These are phyloP conservation scores for Melangyna quadrimaculata DNA, from an alignment of 2,888 invertebrate genomes.

Conservation along the genomic window DNA sequence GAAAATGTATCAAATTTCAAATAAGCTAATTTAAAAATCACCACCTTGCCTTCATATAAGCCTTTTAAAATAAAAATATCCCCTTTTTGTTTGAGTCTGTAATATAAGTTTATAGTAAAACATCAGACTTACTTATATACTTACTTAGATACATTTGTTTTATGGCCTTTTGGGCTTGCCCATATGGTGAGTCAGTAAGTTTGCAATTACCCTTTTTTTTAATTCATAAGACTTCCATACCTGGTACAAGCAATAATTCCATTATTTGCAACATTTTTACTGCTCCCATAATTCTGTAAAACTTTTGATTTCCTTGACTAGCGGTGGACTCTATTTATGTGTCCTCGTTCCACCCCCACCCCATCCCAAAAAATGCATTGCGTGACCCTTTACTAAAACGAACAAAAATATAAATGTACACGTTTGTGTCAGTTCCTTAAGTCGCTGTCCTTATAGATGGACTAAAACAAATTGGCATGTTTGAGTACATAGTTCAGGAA, in stretches of 20 bases:
- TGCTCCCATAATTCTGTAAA: not conserved
- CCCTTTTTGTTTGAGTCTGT: not conserved
- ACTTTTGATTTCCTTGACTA: not conserved
- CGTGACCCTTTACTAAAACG: not conserved
- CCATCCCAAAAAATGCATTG: not conserved
- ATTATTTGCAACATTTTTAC: not conserved
- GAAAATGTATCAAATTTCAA: not conserved
- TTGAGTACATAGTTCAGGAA: not conserved
- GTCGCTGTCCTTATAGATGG: not conserved
- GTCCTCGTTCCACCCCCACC: not conserved
- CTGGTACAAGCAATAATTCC: not conserved
- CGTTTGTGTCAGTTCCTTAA: not conserved
- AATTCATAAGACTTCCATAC: not conserved
- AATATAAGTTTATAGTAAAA: too few relatives aligned
- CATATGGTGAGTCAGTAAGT: not conserved
- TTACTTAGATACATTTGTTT: not conserved
- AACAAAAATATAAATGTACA: not conserved
- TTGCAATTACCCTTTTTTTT: not conserved
- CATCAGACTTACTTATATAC: not conserved
- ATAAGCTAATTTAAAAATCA: not conserved
- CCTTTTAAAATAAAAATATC: not conserved
- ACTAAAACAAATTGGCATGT: slow-evolving; percentile 11
- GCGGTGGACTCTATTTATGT: not conserved
- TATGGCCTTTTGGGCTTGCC: not conserved
- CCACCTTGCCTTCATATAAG: not conserved